Percentiles rank a stretch among this genome's conserved stretches.
Evolutionary conservation across 2,797 vertebrate genomes (phyloP).

Genomic region (Pseudochirops cupreus): DNA sequence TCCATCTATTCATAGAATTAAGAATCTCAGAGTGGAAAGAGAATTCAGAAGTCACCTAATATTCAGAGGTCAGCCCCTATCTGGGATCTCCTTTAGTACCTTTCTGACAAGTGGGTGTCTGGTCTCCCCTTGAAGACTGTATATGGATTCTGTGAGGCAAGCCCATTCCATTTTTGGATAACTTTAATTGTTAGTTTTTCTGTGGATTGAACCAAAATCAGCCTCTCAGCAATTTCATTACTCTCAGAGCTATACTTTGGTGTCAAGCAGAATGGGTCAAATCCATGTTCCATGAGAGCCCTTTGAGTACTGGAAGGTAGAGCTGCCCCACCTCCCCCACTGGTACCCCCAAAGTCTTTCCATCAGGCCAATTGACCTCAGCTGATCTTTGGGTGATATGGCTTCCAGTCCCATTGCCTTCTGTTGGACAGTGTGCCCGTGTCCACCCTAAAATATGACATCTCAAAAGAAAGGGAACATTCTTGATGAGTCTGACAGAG

Average conservation of each 20-base stretch:
- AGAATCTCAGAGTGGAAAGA: neutral
- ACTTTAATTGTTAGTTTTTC: neutral
- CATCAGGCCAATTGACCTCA: neutral
- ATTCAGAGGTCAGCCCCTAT: neutral
- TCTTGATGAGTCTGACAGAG: neutral
- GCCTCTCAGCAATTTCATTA: neutral
- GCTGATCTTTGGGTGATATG: neutral
- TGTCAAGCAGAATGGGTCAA: neutral
- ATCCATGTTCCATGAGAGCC: neutral
- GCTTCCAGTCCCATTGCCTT: neutral
- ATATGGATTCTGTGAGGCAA: neutral
- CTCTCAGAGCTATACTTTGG: neutral
- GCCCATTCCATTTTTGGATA: neutral
- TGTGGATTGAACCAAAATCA: neutral
- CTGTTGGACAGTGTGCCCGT: neutral
- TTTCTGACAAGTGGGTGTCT: neutral
- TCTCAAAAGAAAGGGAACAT: neutral
- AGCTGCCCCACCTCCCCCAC: neutral
- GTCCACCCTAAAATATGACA: neutral
- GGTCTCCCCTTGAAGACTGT: neutral
- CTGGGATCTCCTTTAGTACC: neutral
- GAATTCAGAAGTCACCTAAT: neutral
- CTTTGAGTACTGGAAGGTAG: neutral
- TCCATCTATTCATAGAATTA: neutral
- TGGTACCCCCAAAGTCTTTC: neutral